Percentiles rank a stretch among this genome's conserved stretches.
phyloP scores from a whole-genome alignment of 2,113 vertebrate species.

The Microcebus griseorufus region DNA sequence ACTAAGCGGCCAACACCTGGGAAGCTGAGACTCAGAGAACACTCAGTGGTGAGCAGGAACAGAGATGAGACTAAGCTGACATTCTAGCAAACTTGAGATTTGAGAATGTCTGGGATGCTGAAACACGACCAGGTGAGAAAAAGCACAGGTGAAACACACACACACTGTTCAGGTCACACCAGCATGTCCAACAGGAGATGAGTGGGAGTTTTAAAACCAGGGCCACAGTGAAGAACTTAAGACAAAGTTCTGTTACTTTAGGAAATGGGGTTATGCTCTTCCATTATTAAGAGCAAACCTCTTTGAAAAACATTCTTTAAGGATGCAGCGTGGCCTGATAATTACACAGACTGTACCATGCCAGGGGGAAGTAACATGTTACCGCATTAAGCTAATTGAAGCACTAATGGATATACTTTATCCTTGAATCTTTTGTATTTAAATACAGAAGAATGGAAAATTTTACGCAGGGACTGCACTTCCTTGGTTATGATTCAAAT shows the following conservation, averaged over 20 bases:
- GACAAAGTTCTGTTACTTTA: neutral
- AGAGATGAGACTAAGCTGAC: neutral
- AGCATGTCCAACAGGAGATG: neutral
- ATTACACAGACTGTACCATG: neutral
- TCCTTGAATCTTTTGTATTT: neutral
- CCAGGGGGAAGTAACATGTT: too few species aligned
- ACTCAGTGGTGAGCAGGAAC: neutral
- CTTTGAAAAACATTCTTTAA: neutral
- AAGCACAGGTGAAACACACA: neutral
- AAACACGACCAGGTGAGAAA: fast-evolving
- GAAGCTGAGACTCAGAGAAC: neutral
- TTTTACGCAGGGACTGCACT: neutral
- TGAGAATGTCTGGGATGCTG: neutral
- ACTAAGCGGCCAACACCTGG: neutral
- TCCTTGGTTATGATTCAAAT: conserved; percentile 1
- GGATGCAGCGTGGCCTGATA: neutral
- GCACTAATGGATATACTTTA: neutral
- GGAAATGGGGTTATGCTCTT: neutral
- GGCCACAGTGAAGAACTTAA: neutral
- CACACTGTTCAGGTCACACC: neutral
- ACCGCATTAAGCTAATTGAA: neutral
- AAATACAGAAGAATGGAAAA: neutral
- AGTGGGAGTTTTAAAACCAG: neutral
- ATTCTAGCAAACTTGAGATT: neutral
- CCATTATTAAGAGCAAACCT: neutral